Conservation (phyloP, 2,797 vertebrate species). For the Diglossa cyanea region DNA sequence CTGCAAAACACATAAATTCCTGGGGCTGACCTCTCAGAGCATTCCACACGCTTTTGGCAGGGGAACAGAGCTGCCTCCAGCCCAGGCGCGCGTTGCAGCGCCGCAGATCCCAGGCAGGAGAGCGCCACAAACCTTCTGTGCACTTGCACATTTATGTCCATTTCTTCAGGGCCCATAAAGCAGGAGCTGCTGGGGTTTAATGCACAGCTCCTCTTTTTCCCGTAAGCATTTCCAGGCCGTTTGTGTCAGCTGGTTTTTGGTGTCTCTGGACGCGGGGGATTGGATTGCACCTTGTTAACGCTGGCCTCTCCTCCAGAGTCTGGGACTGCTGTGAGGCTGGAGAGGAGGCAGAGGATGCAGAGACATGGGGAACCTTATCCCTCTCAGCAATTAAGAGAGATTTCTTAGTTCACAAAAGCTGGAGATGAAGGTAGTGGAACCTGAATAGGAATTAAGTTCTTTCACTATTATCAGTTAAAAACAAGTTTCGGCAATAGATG, state of each 20-base stretch:
- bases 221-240: neutral
- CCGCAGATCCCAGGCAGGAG: neutral
- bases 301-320: neutral
- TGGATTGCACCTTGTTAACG: neutral
- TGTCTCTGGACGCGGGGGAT: neutral
- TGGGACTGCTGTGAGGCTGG: neutral
- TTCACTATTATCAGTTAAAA: neutral
- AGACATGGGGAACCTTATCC: neutral
- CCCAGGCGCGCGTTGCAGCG: neutral
- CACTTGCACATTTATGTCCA: neutral
- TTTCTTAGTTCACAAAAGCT: neutral
- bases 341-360: neutral
- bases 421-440: neutral
- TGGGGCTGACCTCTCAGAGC: conserved; percentile 28
- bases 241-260: neutral
- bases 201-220: neutral
- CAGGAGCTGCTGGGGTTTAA: neutral
- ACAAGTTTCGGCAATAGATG: neutral
- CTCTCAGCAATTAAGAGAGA: neutral
- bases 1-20: conserved; percentile 56
- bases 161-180: conserved; percentile 25
- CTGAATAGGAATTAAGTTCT: neutral
- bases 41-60: conserved; percentile 45
- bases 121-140: neutral
- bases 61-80: neutral